Base-by-base conservation (phyloP, 2,888 invertebrate genomes). In the Drosophila cyrtoloma region DNA sequence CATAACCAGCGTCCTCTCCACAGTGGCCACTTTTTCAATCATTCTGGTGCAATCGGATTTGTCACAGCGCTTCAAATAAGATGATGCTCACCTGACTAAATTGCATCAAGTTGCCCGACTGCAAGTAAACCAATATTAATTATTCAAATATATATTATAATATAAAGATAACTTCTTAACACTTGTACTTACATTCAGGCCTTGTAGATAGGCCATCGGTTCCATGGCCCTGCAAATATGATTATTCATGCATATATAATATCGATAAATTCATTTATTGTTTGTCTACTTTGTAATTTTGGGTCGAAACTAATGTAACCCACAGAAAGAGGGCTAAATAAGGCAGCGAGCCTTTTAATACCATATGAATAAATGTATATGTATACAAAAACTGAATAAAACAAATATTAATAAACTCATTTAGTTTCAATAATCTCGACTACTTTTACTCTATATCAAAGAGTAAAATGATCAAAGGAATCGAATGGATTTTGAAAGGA, bases 21-120 rank as follows among this genome's bases (percentile, higher is more conserved):
- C 92, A 5, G 91, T 91, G 4, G 87, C 91, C 10, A 92, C 91
- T 28, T 92, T 93, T 63, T 75, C 92, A n/a, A 61, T 93, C 4
- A 92, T 93, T 53, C 78, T 93, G 5, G 89, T 93, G 47, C 93
- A 93, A 83, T 79, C 88, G 32, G 93, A 93, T 82, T 77, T 93
- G 44, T 87, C 91, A 1, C 82, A 86, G 22, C 83, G 93, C 14
- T 92, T 93, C 30, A 79, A 79, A 14, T 56, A 56, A 37, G 19
- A 5, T 37, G 77, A 81, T 10, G 70, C 79, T 82, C 77, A 92
- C 92, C 92, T 92, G 92, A 67, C 92, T 92, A 60, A 92, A 92
- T 70, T 91, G 86, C 92, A 92, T 92, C 62, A 92, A 85, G 66
- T 92, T 92, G 14, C 82, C 92, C 10, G 92, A 92, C 92, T 92